Evolutionary conservation across 2,888 invertebrate genomes (phyloP), one percentile per base, ranked within the genome.

Genomic region (Nowickia ferox): DNA sequence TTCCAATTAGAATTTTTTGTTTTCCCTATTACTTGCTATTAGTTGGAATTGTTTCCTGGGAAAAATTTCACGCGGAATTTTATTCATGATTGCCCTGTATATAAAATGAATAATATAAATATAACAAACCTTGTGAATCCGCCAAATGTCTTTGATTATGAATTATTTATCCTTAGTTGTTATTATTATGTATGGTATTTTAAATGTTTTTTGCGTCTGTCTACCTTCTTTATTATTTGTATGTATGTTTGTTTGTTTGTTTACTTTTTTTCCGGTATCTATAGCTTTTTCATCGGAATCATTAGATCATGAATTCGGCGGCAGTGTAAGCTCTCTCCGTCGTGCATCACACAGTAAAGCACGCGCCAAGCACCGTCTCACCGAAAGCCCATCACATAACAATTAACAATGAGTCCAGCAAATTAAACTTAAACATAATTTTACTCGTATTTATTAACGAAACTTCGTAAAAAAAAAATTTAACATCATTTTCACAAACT

Each of bases 211-310:
- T 80, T 87, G 59, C 57, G 74, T 75, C 61, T 74, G 66, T 46
- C 30, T 30, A 30, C 30, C 30, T 30, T 30, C 79, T 59, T 78
- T 85, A 44, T 66, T 61, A 63, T 63, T 75, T 71, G 74, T 84
- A 44, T 74, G 75, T 65, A 46, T 46, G 19, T 65, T 19, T 46
- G 53, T 69, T 44, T 66, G 42, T 80, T 84, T 63, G 82, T 84
- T 88, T 87, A 86, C 86, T 88, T 85, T 88, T 87, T 86, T 65
- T 61, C 74, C 53, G 76, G 65, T 84, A 86, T 87, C 84, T 86
- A 77, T 90, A 93, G 93, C 93, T 89, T 93, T 93, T 90, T 93
- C 93, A 91, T 91, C 93, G 90, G 93, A 93, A 91, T 93, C 93
- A 91, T 91, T 93, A 91, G 93, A 93, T 91, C 92, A 92, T 89